phyloP scores from a whole-genome alignment of 2,797 vertebrate genomes.

The Myotis daubentonii region DNA sequence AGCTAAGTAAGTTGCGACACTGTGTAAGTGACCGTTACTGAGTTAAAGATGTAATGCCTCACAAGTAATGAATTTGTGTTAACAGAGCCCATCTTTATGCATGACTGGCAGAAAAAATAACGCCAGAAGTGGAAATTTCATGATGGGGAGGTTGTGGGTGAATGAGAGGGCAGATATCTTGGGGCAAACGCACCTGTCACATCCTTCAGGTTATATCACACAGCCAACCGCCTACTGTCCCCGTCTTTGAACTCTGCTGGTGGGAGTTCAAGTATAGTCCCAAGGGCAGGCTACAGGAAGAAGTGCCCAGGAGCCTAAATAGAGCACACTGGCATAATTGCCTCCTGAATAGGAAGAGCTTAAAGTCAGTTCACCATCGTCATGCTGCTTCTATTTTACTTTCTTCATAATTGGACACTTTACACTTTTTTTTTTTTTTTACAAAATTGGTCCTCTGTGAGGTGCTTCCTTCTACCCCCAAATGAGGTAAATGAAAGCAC shows the following conservation, averaged over 20 bases:
- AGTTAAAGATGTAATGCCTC: neutral
- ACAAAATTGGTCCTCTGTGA: neutral
- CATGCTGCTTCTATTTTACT: conserved; percentile 46
- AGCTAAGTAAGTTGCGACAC: neutral
- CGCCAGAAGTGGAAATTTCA: neutral
- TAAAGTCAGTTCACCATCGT: neutral
- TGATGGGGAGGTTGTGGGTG: neutral
- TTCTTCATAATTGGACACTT: neutral
- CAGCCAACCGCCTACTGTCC: neutral
- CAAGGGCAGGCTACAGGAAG: conserved; percentile 32
- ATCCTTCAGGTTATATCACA: conserved; percentile 4
- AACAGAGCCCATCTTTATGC: neutral
- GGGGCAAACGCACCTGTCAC: neutral
- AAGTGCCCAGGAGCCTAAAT: neutral
- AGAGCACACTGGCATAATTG: neutral
- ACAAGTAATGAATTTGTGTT: neutral
- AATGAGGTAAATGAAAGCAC: neutral
- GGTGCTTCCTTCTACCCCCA: neutral
- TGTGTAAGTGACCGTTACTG: neutral
- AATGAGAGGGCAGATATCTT: conserved; percentile 3
- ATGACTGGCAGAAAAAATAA: neutral
- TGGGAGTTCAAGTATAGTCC: conserved; percentile 1
- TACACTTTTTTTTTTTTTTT: neutral
- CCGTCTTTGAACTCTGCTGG: neutral
- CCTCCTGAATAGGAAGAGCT: neutral